A percentile compares a stretch with the other conserved stretches of the same genome.
Evolutionary conservation across 2,797 vertebrate species (phyloP).

Genomic region (Tiaroga cobitis): DNA sequence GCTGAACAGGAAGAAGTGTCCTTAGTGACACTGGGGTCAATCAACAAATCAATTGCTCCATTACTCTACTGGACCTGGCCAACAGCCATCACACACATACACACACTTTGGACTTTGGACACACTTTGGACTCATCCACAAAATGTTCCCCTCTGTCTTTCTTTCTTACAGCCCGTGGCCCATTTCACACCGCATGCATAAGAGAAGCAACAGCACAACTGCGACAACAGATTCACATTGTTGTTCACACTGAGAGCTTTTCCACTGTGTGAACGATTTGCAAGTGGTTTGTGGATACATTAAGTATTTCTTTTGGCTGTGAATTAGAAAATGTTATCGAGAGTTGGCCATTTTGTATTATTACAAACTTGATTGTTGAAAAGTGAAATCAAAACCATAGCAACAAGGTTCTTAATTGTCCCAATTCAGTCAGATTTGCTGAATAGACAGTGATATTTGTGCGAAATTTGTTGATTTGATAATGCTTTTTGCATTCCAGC

Average conservation of each 20-base stretch:
- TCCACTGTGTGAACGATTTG: not conserved
- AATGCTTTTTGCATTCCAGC: not conserved
- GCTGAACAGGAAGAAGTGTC: conserved; percentile 57
- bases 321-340: not conserved
- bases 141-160: not conserved
- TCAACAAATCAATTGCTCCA: conserved; percentile 75
- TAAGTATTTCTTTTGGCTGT: not conserved
- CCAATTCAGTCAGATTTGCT: not conserved
- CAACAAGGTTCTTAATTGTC: not conserved
- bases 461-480: not conserved
- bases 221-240: not conserved
- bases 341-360: not conserved
- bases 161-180: not conserved
- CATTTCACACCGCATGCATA: not conserved
- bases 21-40: conserved; percentile 67
- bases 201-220: not conserved
- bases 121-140: conserved; percentile 29
- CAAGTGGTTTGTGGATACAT: conserved; percentile 3
- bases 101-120: conserved; percentile 22
- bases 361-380: not conserved
- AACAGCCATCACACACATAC: conserved; percentile 61
- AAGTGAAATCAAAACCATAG: not conserved
- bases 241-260: not conserved
- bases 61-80: conserved; percentile 67
- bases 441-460: not conserved